A percentile compares a stretch with the other conserved stretches of the same genome.
Evolutionary conservation across 2,113 vertebrate genomes (phyloP).

Genomic region (Climacteris rufus): DNA sequence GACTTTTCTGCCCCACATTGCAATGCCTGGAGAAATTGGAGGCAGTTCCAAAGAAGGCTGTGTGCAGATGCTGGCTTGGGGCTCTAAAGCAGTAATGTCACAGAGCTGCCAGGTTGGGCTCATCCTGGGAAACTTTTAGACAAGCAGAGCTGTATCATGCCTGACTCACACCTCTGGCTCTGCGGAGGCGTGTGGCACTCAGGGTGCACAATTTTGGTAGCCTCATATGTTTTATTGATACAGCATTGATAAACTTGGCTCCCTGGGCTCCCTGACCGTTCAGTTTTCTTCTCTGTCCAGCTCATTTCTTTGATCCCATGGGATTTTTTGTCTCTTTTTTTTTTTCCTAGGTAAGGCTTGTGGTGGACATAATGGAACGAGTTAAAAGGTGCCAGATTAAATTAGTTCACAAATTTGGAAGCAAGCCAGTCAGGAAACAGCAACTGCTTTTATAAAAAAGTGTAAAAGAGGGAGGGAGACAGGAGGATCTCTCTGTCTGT

Average conservation of each 20-base stretch:
- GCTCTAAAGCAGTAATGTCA: rapidly evolving
- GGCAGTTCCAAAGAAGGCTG: neutral
- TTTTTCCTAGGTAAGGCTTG: neutral
- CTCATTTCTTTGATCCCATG: neutral
- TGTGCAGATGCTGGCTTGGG: rapidly evolving
- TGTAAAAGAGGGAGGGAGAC: neutral
- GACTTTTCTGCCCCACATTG: rapidly evolving
- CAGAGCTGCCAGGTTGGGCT: rapidly evolving
- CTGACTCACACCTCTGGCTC: neutral
- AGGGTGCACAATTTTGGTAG: neutral
- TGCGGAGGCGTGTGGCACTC: rapidly evolving
- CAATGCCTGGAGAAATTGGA: rapidly evolving
- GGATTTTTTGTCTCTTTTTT: neutral
- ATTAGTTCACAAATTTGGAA: conserved; percentile 24
- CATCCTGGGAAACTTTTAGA: rapidly evolving
- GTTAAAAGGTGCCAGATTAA: conserved; percentile 25
- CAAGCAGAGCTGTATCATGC: neutral
- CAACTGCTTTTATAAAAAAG: neutral
- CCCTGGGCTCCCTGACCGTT: neutral
- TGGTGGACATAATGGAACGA: neutral
- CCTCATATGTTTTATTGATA: rapidly evolving
- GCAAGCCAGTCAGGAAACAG: conserved; percentile 27
- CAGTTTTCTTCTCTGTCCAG: neutral
- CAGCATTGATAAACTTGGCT: neutral
- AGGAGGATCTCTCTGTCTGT: neutral